Evolutionary conservation across 2,888 invertebrate genomes (phyloP).

Genomic region (Tholera decimalis): DNA sequence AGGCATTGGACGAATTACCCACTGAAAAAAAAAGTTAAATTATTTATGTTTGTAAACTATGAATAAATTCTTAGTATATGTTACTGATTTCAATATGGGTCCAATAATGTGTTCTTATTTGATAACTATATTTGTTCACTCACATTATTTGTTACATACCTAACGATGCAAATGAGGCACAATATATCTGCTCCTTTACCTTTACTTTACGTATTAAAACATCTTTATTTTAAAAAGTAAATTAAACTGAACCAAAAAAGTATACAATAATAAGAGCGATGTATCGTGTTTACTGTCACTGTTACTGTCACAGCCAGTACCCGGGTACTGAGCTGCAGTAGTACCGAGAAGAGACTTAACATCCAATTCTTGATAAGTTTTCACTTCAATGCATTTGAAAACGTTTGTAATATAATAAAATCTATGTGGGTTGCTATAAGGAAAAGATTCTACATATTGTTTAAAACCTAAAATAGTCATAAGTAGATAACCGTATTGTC

Average conservation of each 20-base stretch:
- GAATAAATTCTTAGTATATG: too few species aligned
- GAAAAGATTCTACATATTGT: too few species aligned
- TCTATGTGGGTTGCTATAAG: too few species aligned
- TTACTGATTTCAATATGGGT: too few species aligned
- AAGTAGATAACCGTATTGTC: too few species aligned
- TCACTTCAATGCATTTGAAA: background rate
- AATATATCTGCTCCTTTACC: background rate
- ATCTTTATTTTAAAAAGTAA: conserved; percentile 8
- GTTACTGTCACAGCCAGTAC: background rate
- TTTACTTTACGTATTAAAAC: too few species aligned
- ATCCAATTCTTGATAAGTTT: conserved; percentile 8
- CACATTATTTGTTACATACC: too few species aligned
- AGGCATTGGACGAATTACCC: too few species aligned
- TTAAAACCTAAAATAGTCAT: too few species aligned
- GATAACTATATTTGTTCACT: too few species aligned
- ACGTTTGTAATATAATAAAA: background rate
- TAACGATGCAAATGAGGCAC: too few species aligned
- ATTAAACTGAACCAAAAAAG: conserved; percentile 3
- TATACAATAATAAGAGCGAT: conserved; percentile 7
- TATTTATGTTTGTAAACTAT: background rate
- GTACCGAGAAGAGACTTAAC: background rate
- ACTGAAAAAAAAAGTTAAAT: background rate
- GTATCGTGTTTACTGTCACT: conserved; percentile 1
- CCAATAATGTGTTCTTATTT: too few species aligned
- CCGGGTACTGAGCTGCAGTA: background rate